Evolutionary conservation across 2,888 invertebrate genomes (phyloP).

Genomic region (Osmoderma eremita): DNA sequence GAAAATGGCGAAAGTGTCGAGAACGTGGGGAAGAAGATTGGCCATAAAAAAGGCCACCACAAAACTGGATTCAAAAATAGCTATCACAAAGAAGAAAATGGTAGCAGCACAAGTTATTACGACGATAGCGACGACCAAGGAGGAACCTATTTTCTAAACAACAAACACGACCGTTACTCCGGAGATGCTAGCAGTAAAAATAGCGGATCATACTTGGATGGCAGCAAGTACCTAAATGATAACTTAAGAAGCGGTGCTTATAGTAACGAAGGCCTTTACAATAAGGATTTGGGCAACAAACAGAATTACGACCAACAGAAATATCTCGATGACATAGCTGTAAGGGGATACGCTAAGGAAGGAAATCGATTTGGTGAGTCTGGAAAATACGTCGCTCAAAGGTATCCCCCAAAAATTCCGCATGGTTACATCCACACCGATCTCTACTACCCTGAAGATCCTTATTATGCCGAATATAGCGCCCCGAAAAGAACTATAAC

Average conservation of each 20-base stretch:
- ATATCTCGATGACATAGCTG: conserved; percentile 54
- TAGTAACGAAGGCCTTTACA: conserved; percentile 56
- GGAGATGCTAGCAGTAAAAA: conserved; percentile 55
- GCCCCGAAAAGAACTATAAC: conserved; percentile 56
- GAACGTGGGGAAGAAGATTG: conserved; percentile 57
- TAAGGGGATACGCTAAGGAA: conserved; percentile 45
- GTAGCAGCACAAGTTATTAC: conserved; percentile 75
- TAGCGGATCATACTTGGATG: conserved; percentile 54
- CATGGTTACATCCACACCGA: conserved; percentile 37
- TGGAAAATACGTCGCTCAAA: conserved; percentile 49
- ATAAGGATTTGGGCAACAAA: conserved; percentile 54
- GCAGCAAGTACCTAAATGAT: conserved; percentile 53
- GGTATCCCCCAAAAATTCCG: conserved; percentile 40
- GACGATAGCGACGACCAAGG: conserved; percentile 69
- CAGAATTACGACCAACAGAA: conserved; percentile 56
- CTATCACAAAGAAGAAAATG: conserved; percentile 77
- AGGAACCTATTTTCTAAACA: conserved; percentile 58
- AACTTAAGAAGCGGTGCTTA: conserved; percentile 56
- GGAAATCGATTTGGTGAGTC: conserved; percentile 52
- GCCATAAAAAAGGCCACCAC: conserved; percentile 75
- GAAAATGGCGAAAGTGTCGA: conserved; percentile 54
- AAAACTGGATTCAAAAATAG: conserved; percentile 76
- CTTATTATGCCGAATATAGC: conserved; percentile 41
- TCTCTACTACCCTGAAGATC: conserved; percentile 41
- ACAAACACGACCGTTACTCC: conserved; percentile 46